Evolutionary conservation across 2,797 vertebrate species (phyloP).

Genomic region (Stomatorhinus walkeri): DNA sequence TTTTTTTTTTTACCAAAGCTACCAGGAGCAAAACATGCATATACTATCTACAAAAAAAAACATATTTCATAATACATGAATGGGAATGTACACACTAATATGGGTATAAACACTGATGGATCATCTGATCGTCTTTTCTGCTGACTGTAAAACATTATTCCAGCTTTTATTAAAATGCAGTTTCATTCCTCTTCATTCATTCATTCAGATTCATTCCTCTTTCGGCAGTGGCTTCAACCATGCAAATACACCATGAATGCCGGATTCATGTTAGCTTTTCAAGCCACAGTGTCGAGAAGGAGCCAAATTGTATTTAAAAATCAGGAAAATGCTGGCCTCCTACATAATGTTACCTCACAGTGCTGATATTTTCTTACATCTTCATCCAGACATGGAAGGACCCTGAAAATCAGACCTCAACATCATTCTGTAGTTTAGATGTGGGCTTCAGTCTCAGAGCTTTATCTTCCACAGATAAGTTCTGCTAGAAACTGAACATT

Average conservation of each 20-base stretch:
- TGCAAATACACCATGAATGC: background rate
- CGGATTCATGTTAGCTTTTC: background rate
- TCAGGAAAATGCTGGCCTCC: background rate
- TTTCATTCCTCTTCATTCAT: background rate
- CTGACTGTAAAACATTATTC: slow-evolving; percentile 5
- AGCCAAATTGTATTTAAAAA: background rate
- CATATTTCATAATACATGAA: background rate
- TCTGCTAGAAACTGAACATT: slow-evolving; percentile 26
- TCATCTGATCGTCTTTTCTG: background rate
- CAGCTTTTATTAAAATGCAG: background rate
- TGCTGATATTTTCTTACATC: background rate
- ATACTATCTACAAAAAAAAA: background rate
- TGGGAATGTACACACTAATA: background rate
- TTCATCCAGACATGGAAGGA: background rate
- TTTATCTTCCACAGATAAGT: background rate
- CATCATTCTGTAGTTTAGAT: background rate
- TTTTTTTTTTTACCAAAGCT: background rate
- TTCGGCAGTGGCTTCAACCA: background rate
- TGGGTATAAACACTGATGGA: background rate
- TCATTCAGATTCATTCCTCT: background rate
- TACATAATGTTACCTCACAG: background rate
- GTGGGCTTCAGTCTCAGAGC: background rate
- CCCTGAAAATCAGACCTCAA: background rate
- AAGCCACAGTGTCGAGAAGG: background rate
- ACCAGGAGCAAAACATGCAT: background rate